Conservation (phyloP, 37 sponge, comb jelly and placozoan species). For the Amphimedon queenslandica region DNA sequence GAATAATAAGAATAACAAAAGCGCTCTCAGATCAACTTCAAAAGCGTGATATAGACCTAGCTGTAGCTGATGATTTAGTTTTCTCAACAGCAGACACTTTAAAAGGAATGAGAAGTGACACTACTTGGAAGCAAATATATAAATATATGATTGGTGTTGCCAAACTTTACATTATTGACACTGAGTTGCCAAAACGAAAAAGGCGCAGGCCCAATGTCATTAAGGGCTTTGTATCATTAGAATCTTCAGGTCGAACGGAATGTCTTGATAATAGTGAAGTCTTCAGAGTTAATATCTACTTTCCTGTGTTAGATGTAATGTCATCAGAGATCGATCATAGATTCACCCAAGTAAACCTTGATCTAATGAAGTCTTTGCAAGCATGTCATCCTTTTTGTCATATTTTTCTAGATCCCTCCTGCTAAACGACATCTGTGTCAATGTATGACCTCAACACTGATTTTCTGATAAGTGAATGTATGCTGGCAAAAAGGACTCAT, state of each 20-base stretch:
- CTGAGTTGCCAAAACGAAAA: constrained; percentile 2
- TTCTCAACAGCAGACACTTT: constrained; percentile 18
- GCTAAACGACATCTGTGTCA: background rate
- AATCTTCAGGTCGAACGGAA: background rate
- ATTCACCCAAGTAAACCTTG: background rate
- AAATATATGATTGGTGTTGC: constrained; percentile 34
- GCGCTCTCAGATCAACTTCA: constrained; percentile 51
- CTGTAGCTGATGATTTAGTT: constrained; percentile 55
- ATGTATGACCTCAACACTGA: background rate
- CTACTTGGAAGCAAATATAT: constrained; percentile 36
- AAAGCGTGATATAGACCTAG: constrained; percentile 25
- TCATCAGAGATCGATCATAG: background rate
- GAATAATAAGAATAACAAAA: constrained; percentile 47
- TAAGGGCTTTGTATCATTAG: background rate
- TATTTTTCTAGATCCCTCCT: background rate
- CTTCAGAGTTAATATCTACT: background rate
- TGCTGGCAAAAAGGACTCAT: background rate
- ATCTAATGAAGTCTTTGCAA: constrained; percentile 10
- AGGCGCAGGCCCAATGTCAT: background rate
- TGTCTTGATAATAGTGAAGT: constrained; percentile 3
- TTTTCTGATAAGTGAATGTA: background rate
- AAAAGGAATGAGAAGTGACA: constrained; percentile 24
- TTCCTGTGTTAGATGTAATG: constrained; percentile 8
- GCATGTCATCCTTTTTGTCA: background rate
- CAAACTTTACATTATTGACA: constrained; percentile 9